Percentiles rank a stretch among this genome's conserved stretches.
Conservation (phyloP, 2,797 vertebrate species). For the Anomalospiza imberbis region DNA sequence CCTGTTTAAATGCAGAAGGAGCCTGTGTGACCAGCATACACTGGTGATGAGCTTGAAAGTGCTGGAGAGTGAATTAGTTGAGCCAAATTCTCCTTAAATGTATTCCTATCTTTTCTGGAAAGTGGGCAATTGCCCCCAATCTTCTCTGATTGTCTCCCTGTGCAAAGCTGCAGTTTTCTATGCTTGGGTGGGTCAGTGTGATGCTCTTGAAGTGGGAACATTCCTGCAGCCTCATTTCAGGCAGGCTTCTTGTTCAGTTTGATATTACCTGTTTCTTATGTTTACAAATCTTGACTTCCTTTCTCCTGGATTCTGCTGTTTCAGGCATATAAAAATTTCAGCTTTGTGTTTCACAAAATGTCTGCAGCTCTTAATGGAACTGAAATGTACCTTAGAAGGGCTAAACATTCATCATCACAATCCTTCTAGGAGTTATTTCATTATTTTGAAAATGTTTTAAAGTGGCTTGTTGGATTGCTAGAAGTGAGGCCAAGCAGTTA, state of each 20-base stretch:
- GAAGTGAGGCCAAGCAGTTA: not conserved
- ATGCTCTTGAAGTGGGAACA: not conserved
- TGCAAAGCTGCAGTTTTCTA: not conserved
- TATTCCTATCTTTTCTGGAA: not conserved
- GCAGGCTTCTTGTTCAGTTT: not conserved
- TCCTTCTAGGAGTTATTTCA: not conserved
- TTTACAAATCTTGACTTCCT: not conserved
- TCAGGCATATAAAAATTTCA: not conserved
- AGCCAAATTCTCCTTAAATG: not conserved
- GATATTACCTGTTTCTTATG: not conserved
- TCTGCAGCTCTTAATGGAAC: not conserved
- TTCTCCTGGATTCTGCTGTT: not conserved
- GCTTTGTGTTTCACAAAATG: not conserved
- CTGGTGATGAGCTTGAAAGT: not conserved
- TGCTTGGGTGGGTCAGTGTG: not conserved
- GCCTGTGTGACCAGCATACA: not conserved
- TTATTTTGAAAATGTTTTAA: not conserved
- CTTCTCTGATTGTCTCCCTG: not conserved
- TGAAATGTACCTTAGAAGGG: not conserved
- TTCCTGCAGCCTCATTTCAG: not conserved
- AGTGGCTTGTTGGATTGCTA: not conserved
- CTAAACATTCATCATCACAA: not conserved
- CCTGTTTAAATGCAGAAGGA: not conserved
- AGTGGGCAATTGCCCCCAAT: accelerated
- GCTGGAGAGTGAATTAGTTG: not conserved